Conservation (phyloP, 2,888 invertebrate species). For the Pecten maximus region DNA sequence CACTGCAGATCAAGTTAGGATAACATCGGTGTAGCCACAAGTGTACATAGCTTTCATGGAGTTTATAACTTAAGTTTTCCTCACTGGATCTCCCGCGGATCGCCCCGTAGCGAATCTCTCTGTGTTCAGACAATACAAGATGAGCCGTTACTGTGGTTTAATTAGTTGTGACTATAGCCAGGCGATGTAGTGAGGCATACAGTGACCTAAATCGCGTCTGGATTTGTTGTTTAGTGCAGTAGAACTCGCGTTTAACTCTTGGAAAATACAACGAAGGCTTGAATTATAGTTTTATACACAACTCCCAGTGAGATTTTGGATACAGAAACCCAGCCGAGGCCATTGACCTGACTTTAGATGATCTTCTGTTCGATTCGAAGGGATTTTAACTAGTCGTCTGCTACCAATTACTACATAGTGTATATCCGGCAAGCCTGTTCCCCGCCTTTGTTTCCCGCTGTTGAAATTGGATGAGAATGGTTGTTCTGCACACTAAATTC, state of each 20-base stretch:
- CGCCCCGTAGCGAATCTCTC: not conserved
- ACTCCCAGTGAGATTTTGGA: not conserved
- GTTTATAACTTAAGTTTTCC: constrained; percentile 26
- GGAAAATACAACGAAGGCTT: not conserved
- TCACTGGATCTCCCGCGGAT: constrained; percentile 1
- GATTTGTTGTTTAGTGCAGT: not conserved
- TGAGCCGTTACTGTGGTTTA: not conserved
- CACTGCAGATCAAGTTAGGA: constrained; percentile 6
- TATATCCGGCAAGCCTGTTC: not conserved
- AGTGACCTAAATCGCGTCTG: not conserved
- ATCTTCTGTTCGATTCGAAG: not conserved
- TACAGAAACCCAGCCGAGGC: not conserved
- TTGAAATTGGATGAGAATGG: not conserved
- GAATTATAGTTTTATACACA: not conserved
- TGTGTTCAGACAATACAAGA: constrained; percentile 11
- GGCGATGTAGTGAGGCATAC: not conserved
- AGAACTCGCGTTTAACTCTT: not conserved
- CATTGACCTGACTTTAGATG: constrained; percentile 7
- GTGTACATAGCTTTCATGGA: not conserved
- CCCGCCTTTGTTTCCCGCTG: not conserved
- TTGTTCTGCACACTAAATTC: not conserved
- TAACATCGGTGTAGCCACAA: not conserved
- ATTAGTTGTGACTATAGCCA: constrained; percentile 26
- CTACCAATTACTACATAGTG: not conserved
- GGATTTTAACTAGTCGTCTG: not conserved